Percentiles rank a stretch among this genome's conserved stretches.
phyloP scores from a whole-genome alignment of 2,888 invertebrate genomes.

The Sturmia bella region DNA sequence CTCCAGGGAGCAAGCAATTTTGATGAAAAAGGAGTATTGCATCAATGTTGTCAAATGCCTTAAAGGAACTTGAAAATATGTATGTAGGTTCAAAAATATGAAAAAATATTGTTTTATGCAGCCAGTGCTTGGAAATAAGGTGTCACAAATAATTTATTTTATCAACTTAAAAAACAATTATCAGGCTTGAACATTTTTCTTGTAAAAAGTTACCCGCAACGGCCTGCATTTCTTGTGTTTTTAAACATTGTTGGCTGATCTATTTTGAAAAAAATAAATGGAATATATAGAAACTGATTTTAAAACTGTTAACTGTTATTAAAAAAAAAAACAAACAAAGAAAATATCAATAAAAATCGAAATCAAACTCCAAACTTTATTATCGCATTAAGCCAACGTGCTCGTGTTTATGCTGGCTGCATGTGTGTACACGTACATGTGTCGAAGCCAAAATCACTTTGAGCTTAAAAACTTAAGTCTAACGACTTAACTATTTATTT shows the following conservation, averaged over 20 bases:
- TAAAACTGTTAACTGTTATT: conserved; percentile 57
- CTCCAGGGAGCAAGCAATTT: background rate
- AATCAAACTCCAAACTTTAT: conserved; percentile 37
- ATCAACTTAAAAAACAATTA: conserved; percentile 47
- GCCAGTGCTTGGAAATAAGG: too few relatives aligned
- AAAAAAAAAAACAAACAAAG: conserved; percentile 42
- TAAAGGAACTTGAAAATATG: background rate
- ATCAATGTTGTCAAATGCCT: background rate
- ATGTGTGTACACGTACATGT: background rate
- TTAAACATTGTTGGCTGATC: too few relatives aligned
- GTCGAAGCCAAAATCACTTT: conserved; percentile 20
- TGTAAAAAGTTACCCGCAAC: too few relatives aligned
- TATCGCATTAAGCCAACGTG: conserved; percentile 27
- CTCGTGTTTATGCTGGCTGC: background rate
- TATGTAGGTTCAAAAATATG: too few relatives aligned
- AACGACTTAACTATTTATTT: conserved; percentile 58
- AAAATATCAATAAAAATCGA: conserved; percentile 9
- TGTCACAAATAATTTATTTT: background rate
- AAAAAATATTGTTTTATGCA: too few relatives aligned
- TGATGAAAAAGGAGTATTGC: background rate
- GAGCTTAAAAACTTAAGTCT: conserved; percentile 39
- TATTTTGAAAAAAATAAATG: too few relatives aligned
- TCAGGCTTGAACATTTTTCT: conserved; percentile 38
- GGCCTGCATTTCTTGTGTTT: too few relatives aligned
- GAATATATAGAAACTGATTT: too few relatives aligned